Base-by-base conservation (phyloP, 2,888 invertebrate species). In the Papilio demoleus region DNA sequence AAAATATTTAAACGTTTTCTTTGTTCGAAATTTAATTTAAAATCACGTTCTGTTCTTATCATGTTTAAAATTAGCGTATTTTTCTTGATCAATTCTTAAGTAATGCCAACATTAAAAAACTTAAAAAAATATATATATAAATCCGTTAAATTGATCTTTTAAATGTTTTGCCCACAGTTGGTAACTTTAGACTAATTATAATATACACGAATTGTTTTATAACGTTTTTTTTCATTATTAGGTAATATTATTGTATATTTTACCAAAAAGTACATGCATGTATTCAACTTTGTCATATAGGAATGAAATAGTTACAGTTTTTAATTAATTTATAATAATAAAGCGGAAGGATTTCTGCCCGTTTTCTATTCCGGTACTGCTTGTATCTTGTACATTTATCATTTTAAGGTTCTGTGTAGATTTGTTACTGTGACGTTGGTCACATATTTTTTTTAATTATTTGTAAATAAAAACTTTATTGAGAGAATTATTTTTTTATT, bases 391-490 rank as follows among this genome's bases (percentile, higher is more conserved):
- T 71, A 72, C 58, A 59, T 65, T 53, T 73, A 62, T 65, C 67
- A 70, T 70, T 64, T 40, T 40, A 65, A 53, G 42, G 59, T 58
- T 69, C 65, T 27, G 70, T 71, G 71, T 76, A 77, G 74, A 72
- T 74, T 77, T 78, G 78, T 78, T 78, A 76, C 71, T 73, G 78
- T 77, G 78, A 74, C 76, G 19, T 71, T 72, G 64, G 76, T 75
- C 76, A 74, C 76, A 70, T 74, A 74, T 75, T 78, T 77, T 78
- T 77, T 76, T 75, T 79, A 76, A 76, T 78, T 76, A 79, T 79
- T 79, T 78, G 78, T 79, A 79, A 77, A 79, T 78, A 78, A 79
- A 77, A 79, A 73, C 73, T 76, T 77, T 79, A 77, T 78, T 75
- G 75, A 73, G 67, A 75, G 62, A 70, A 61, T 42, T 64, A 45